Evolutionary conservation across 2,888 invertebrate genomes (phyloP).

Genomic region (Operophtera brumata): DNA sequence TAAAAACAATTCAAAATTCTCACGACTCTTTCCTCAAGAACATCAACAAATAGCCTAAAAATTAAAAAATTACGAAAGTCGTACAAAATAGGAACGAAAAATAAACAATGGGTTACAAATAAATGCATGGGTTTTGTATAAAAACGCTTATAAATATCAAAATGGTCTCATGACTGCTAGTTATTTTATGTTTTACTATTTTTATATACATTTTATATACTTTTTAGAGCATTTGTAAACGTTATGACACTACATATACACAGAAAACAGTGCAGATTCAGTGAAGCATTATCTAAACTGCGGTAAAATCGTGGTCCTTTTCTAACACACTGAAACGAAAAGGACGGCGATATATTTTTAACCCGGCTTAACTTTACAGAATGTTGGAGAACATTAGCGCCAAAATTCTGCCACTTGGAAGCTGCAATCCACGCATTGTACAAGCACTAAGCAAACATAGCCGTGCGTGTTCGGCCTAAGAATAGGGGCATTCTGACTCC

Average conservation of each 20-base stretch:
- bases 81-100: constrained; percentile 43
- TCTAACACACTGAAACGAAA: too few species aligned
- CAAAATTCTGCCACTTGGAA: too few species aligned
- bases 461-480: too few species aligned
- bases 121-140: constrained; percentile 51
- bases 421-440: too few species aligned
- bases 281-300: too few species aligned
- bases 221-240: constrained; percentile 9
- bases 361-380: too few species aligned
- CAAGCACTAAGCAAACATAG: too few species aligned
- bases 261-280: too few species aligned
- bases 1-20: constrained; percentile 61
- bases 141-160: constrained; percentile 26
- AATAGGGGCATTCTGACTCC: too few species aligned
- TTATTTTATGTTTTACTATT: constrained; percentile 42
- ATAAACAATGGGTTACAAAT: constrained; percentile 42
- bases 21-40: constrained; percentile 67
- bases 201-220: constrained; percentile 38
- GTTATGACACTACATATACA: background rate
- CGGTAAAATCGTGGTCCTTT: too few species aligned
- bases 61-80: constrained; percentile 47
- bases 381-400: too few species aligned
- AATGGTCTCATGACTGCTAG: constrained; percentile 27
- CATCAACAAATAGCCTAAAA: constrained; percentile 43
- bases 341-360: too few species aligned